phyloP scores from a whole-genome alignment of 2,797 vertebrate species.

The Triplophysa bombifrons region DNA sequence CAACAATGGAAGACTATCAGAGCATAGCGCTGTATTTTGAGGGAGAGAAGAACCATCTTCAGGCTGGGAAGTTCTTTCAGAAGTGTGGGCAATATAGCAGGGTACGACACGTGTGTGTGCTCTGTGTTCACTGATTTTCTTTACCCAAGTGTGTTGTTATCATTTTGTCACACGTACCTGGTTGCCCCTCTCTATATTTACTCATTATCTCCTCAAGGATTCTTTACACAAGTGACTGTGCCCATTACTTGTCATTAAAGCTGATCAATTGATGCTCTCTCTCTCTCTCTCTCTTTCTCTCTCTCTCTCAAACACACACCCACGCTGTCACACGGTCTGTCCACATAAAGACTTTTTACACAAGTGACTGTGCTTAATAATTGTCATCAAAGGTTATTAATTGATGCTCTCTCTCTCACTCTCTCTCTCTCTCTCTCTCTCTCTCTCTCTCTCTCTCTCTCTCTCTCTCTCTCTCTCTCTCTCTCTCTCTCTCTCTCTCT shows the following conservation, averaged over 20 bases:
- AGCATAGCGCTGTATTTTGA: conserved; percentile 97
- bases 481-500: not conserved
- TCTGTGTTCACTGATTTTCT: not conserved
- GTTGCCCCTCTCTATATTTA: conserved; percentile 4
- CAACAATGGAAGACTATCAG: conserved; percentile 92
- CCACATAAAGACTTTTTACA: conserved; percentile 31
- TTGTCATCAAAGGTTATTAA: conserved; percentile 19
- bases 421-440: not conserved
- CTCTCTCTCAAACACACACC: conserved; percentile 56
- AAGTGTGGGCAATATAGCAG: conserved; percentile 91
- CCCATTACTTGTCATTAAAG: conserved; percentile 17
- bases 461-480: not conserved
- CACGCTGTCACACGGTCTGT: not conserved
- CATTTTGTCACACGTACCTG: conserved; percentile 22
- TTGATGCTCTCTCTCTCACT: not conserved
- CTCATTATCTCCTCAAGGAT: conserved; percentile 19
- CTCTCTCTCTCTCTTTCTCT: not conserved
- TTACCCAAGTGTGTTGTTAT: not conserved
- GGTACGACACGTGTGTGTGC: conserved; percentile 67
- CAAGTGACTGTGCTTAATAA: conserved; percentile 2
- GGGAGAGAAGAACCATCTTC: conserved; percentile 93
- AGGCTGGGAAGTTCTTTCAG: conserved; percentile 94
- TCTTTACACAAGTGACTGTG: conserved; percentile 4
- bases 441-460: not conserved
- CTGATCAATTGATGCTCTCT: not conserved